These are phyloP conservation scores for Calameuta filiformis DNA, from an alignment of 2,888 invertebrate genomes.

Conservation along the genomic window DNA sequence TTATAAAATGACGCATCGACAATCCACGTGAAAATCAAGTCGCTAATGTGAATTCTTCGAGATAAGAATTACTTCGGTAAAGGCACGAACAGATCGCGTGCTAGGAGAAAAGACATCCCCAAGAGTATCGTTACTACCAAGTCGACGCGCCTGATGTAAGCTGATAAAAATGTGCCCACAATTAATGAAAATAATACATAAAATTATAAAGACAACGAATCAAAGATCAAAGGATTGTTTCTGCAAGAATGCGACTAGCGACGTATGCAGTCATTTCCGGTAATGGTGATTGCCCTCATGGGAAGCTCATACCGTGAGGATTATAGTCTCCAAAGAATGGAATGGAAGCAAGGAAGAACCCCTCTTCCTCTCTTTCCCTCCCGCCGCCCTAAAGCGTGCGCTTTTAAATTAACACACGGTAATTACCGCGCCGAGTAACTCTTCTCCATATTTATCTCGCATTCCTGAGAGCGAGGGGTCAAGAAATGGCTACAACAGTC, in stretches of 20 bases:
- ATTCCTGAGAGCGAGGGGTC: conserved; percentile 31
- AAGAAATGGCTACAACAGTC: neutral
- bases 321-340: neutral
- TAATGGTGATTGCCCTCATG: conserved; percentile 18
- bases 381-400: conserved; percentile 16
- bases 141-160: neutral
- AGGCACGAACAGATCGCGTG: neutral
- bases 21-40: neutral
- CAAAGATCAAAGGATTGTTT: conserved; percentile 33
- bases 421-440: conserved; percentile 41
- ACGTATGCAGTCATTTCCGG: conserved; percentile 34
- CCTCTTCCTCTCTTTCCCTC: no score
- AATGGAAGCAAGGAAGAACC: neutral
- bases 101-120: neutral
- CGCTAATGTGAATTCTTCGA: neutral
- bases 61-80: neutral
- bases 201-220: conserved; percentile 10
- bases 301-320: neutral
- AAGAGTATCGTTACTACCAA: neutral
- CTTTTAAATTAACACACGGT: conserved; percentile 49
- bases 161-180: neutral
- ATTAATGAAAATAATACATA: neutral
- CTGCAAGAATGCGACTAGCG: conserved; percentile 34
- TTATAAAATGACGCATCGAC: neutral
- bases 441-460: conserved; percentile 38